phyloP scores from a whole-genome alignment of 2,888 invertebrate genomes.

The Cheilosia scutellata region DNA sequence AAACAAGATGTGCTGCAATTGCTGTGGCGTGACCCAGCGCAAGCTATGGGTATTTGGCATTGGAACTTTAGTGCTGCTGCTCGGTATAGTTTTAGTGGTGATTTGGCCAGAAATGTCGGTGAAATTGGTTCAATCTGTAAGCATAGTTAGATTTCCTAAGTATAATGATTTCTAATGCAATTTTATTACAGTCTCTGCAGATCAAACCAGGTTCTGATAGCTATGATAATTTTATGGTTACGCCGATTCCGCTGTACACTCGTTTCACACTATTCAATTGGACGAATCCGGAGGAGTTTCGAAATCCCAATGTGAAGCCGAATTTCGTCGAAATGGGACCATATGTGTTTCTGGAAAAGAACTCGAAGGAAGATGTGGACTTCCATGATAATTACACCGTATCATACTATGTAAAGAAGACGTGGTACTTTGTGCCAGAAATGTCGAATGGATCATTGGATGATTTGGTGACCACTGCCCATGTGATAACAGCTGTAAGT shows the following conservation, averaged over 20 bases:
- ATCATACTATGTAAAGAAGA: constrained; percentile 90
- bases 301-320: constrained; percentile 85
- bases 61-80: constrained; percentile 79
- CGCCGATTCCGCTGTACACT: constrained; percentile 93
- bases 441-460: constrained; percentile 89
- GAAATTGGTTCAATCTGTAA: constrained; percentile 80
- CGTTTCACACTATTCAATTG: constrained; percentile 91
- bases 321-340: constrained; percentile 86
- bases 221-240: constrained; percentile 91
- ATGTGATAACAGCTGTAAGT: constrained; percentile 91
- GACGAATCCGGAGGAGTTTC: constrained; percentile 88
- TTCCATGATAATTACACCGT: constrained; percentile 91
- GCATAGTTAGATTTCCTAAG: constrained; percentile 30
- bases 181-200: constrained; percentile 86
- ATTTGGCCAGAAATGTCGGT: constrained; percentile 81
- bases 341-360: constrained; percentile 87
- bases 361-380: constrained; percentile 84
- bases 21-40: constrained; percentile 81
- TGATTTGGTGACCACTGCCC: constrained; percentile 89
- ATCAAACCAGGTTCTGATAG: constrained; percentile 87
- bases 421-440: constrained; percentile 89
- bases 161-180: constrained; percentile 1
- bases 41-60: constrained; percentile 83
- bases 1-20: constrained; percentile 81
- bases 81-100: constrained; percentile 80